Conservation (phyloP, 2,888 invertebrate species). For the Trichogramma evanescens region DNA sequence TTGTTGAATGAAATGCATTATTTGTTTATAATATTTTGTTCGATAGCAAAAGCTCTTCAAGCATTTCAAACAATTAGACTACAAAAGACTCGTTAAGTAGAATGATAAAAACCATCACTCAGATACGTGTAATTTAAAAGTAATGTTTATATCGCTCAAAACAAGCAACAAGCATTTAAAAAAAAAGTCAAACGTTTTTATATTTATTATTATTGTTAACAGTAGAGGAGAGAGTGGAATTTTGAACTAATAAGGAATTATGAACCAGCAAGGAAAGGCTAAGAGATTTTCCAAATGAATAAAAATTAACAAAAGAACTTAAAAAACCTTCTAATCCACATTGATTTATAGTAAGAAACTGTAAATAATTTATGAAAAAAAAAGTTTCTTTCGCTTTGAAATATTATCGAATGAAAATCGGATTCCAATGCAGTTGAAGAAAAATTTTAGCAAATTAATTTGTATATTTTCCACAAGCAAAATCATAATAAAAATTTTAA, state of each 20-base stretch:
- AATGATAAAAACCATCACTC: slow-evolving; percentile 2
- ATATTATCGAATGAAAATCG: no score
- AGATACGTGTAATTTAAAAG: not conserved
- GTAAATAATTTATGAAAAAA: no score
- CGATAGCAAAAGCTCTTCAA: not conserved
- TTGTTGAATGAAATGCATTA: slow-evolving; percentile 8
- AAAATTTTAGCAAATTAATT: slow-evolving; percentile 20
- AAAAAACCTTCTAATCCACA: no score
- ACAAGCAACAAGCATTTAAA: slow-evolving; percentile 45
- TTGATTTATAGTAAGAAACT: no score
- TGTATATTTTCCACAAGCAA: slow-evolving; percentile 15
- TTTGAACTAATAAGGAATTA: no score
- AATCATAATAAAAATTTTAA: slow-evolving; percentile 17
- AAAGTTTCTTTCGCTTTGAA: no score
- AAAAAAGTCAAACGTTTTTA: slow-evolving; percentile 11
- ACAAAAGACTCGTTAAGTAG: not conserved
- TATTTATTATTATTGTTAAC: no score
- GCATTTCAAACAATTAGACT: slow-evolving; percentile 13
- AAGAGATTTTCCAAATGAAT: no score
- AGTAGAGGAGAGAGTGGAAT: no score
- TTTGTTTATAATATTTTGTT: not conserved
- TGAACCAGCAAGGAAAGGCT: no score
- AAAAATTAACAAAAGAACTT: no score
- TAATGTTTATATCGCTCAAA: slow-evolving; percentile 15
- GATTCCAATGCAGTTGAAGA: not conserved